Percentiles rank a stretch among this genome's conserved stretches.
phyloP scores from a whole-genome alignment of 2,888 invertebrate species.

The Meteorus cinctellus region DNA sequence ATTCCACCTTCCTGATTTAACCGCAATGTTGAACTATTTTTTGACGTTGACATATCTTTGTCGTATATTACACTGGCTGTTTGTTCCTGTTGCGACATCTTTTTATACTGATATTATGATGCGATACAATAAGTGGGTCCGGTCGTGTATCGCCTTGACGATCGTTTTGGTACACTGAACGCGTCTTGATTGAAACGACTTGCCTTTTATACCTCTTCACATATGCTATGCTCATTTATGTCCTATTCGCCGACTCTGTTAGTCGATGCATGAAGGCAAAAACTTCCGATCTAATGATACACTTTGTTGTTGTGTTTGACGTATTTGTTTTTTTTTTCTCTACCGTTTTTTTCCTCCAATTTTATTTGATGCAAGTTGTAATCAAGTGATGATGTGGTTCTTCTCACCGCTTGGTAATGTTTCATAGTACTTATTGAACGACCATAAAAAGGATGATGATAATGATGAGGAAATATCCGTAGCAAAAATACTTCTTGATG shows the following conservation, averaged over 20 bases:
- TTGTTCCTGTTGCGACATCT: constrained; percentile 65
- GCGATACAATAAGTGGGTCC: constrained; percentile 28
- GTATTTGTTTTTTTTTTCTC: background rate
- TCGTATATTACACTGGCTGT: constrained; percentile 64
- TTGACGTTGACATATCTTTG: constrained; percentile 69
- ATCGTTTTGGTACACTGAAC: constrained; percentile 62
- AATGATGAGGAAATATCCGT: background rate
- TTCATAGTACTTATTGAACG: background rate
- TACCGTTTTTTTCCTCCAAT: background rate
- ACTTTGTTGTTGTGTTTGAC: background rate
- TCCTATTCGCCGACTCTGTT: constrained; percentile 16
- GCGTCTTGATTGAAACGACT: constrained; percentile 52
- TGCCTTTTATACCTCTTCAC: constrained; percentile 57
- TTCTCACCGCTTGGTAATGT: background rate
- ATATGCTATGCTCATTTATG: constrained; percentile 39
- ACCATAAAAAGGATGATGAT: background rate
- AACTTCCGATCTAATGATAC: constrained; percentile 21
- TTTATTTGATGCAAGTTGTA: background rate
- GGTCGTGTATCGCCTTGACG: constrained; percentile 44
- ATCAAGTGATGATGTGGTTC: constrained; percentile 19
- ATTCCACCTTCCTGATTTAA: constrained; percentile 73
- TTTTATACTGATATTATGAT: constrained; percentile 61
- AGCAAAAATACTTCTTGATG: constrained; percentile 4
- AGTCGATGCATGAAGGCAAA: constrained; percentile 40
- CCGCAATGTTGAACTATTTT: constrained; percentile 65